Base-by-base conservation (phyloP, 2,888 invertebrate genomes). In the Mesorhabditis spiculigera region DNA sequence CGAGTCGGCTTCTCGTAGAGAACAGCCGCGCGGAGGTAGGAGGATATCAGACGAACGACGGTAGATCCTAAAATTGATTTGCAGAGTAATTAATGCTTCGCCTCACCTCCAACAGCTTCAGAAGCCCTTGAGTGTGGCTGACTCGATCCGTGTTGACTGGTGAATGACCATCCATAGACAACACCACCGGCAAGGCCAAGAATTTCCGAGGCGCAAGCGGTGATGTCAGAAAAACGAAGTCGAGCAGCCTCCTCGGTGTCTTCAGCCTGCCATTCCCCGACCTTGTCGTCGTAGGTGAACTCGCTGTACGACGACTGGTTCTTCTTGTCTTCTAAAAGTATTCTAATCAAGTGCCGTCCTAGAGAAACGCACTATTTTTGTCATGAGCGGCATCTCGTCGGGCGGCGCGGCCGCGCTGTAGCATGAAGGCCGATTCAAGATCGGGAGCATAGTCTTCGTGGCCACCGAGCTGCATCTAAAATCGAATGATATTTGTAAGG, bases 401-500 rank as follows among this genome's bases (percentile, higher is more conserved):
- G 58, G 8, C n/a, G 58, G 8, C 58, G 10, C 58, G 8, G 8
- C 58, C n/a, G 10, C 58, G 58, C 8, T 50, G n/a, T 50, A 50
- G 8, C 58, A 50, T 50, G n/a, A 50, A 50, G n/a, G 58, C 58
- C 58, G 58, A 50, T 3, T 50, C 58, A 10, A 50, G n/a, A 3
- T 50, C 58, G 10, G 8, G 58, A 50, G 58, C 58, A 50, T 50
- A 69, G 13, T 80, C 80, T 0, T 43, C 67, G 8, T 93, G 93
- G 68, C 93, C 92, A 88, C 96, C 96, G 0, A 95, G 93, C 88
- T 97, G 96, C 81, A 97, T 95, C 83, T 88, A n/a, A n/a, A n/a
- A n/a, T n/a, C n/a, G n/a, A n/a, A n/a, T n/a, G n/a, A n/a, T n/a
- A n/a, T n/a, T n/a, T n/a, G n/a, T n/a, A n/a, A n/a, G n/a, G n/a